Base-by-base conservation (phyloP, 2,888 invertebrate species). In the Lottia gigantea region DNA sequence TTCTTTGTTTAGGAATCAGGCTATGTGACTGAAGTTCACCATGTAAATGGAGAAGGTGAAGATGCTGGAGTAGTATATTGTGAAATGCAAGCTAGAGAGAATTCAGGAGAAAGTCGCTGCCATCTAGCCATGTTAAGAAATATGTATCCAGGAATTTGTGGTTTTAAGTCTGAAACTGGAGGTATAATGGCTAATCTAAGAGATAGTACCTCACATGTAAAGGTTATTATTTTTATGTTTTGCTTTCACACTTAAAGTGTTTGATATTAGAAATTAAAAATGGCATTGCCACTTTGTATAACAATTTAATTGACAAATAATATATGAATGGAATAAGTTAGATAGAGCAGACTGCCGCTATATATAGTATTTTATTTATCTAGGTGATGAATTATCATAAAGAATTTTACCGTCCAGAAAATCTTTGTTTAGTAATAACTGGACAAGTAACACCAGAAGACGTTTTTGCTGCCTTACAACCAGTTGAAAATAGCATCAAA, bases 11-110 rank as follows among this genome's bases (percentile, higher is more conserved):
- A 93, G 93, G 94, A 95, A 78, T 91, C 94, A 76, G 95, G 92
- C 2, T 97, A 93, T 86, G 90, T 92, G 45, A 97, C 96, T 0
- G 97, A 97, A 90, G 96, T 97, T 0, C 95, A 97, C 88, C 96
- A 97, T 87, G 91, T 97, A 74, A 95, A 94, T 81, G 94, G 93
- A 0, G 93, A 94, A 73, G 97, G 96, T 0, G 93, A 94, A 77
- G 94, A 97, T 90, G 95, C 94, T 15, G 97, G 97, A 23, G 95
- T 97, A 16, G 96, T 97, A n/a, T 97, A 97, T 87, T 95, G 95
- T 88, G 97, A 97, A 90, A 96, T 96, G 94, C 96, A 95, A 89
- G 95, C 93, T 0, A 87, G 92, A 46, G 95, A 95, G 87, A 95
- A 95, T 87, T 91, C 91, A n/a, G 93, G 94, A 6, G 94, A 94